Evolutionary conservation across 2,113 vertebrate genomes (phyloP), one percentile per base, ranked within the genome.

Genomic region (Tragelaphus imberbis): DNA sequence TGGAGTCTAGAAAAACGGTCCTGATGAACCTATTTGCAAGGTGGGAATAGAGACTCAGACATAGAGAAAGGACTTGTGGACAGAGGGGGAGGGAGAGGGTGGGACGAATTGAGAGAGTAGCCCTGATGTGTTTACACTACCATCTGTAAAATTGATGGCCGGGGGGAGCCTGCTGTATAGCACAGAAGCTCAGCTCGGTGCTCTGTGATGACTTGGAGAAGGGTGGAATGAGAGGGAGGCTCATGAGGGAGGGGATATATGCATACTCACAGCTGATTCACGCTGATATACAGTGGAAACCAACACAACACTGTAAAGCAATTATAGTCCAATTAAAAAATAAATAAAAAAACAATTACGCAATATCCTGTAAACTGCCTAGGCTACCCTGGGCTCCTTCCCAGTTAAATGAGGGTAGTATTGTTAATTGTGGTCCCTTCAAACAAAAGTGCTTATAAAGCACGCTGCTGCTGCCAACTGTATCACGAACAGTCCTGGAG

Each of bases 251-350:
- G 40, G 23, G 23, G 12, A 2, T 44, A 7, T 7, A 44, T 15
- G 23, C 6, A 27, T 44, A 2, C 40, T 27, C 14, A 44, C 1
- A 3, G 40, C 23, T 77, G 40, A 77, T 27, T 44, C 71, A 77
- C 0, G 3, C 40, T 2, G 1, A 44, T 27, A 44, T 14, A 44
- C 40, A 3, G 23, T 44, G 44, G 71, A 77, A 27, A 44, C 6
- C 71, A 44, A 14, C 6, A 14, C 71, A 77, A 14, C 71, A 14
- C 23, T 44, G 23, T 44, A 44, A 77, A 44, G 71, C 71, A 77
- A 40, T 27, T 44, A 44, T 15, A 14, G 12, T 44, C 71, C 40
- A 77, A 15, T 77, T 44, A 44, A 77, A 75, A 77, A 77, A 10
- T 68, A 68, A 71, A 71, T 13, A 40, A 75, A 44, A 13, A 13